Base-by-base conservation (phyloP, 2,888 invertebrate genomes). In the Lasioglossum morio region DNA sequence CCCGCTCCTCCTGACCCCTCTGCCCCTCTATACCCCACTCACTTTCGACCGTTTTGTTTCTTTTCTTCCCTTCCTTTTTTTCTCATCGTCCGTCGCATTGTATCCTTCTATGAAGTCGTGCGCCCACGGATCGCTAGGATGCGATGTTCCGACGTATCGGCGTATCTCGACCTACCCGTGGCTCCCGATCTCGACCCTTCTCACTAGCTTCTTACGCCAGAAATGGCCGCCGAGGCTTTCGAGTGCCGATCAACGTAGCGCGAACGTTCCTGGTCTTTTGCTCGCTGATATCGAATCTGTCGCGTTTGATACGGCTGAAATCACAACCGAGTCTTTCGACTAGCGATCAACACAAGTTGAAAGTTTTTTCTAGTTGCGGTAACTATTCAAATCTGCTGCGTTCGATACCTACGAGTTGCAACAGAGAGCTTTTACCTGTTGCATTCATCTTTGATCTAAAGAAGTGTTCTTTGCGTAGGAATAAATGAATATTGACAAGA, bases 31-130 rank as follows among this genome's bases (percentile, higher is more conserved):
- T 19, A 4, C 37, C 12, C 69, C 4, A 10, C 37, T 84, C 76
- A 37, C 75, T n/a, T 74, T 76, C 79, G 79, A 74, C 66, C 85
- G 79, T 72, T 86, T 81, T 82, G 81, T 82, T 85, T 82, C 75
- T 82, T 89, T 83, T 77, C 80, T 70, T 40, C 69, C 40, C 34
- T 3, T 82, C 70, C 53, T 70, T 66, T n/a, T 72, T 63, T 46
- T 72, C 12, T 81, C 81, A 53, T 75, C 75, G 70, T 72, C 82
- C 72, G 53, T 85, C 73, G 81, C 82, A 82, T 91, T 89, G 87
- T 90, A 90, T 91, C 85, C 84, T 87, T 91, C 81, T 87, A 87
- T 89, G 78, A 89, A 91, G 85, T 90, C 82, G 87, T 87, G 91
- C 84, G 79, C 81, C 69, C 75, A 86, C 70, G 75, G 34, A 82